Evolutionary conservation across 2,888 invertebrate species (phyloP), one percentile per base, ranked within the genome.

Genomic region (Drosophila dives): DNA sequence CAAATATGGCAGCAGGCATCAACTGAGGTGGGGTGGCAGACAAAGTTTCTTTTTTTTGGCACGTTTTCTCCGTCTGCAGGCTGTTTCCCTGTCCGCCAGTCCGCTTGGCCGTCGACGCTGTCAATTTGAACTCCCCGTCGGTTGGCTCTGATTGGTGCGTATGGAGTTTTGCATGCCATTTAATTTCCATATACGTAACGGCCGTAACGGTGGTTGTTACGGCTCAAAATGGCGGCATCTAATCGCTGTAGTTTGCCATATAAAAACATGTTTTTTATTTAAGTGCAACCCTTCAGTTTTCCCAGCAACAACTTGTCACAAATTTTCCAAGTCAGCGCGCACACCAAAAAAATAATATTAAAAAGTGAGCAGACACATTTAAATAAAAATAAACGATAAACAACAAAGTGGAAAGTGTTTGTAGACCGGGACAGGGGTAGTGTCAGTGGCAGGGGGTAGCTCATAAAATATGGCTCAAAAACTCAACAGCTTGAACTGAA

Each of bases 241-340:
- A 69, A 73, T 60, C 55, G 53, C 10, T 32, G 49, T 75, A 77
- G 75, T 78, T 78, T 64, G 17, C 45, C 71, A 53, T 70, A 58
- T 70, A 67, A 26, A 65, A 38, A 12, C 3, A 40, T n/a, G 20
- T 58, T n/a, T 45, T 20, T n/a, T 50, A 40, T 20, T 48, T 42
- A 33, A 36, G 17, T 49, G 67, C 81, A 84, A 77, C 85, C 85
- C 89, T 77, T 81, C 64, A 60, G 63, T 58, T 76, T 83, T 83
- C 66, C 76, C 72, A 68, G 42, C 64, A 23, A 20, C 40, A 75
- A 81, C 60, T 78, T 80, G 86, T 81, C 74, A 87, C 80, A 72
- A 85, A 86, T 86, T 86, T 86, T 86, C 89, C 86, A 67, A 61
- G 68, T 56, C 80, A 89, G 89, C 86, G 89, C 89, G 65, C 66